A percentile compares a stretch with the other conserved stretches of the same genome.
Evolutionary conservation across 2,888 invertebrate genomes (phyloP).

Genomic region (Dryobotodes eremita): DNA sequence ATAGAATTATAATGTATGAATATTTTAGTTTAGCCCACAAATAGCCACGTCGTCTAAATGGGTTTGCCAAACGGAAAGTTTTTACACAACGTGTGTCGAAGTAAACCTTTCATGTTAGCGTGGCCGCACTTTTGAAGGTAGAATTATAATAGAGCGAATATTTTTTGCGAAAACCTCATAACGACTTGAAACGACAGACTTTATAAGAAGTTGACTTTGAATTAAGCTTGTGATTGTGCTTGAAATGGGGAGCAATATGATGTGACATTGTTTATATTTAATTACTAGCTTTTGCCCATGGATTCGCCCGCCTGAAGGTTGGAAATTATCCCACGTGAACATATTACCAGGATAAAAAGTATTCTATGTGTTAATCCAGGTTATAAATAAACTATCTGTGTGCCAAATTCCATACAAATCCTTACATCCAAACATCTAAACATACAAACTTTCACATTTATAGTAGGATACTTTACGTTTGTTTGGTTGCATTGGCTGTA

Average conservation of each 20-base stretch:
- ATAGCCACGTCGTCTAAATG: slow-evolving; percentile 53
- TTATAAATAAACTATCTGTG: too few relatives aligned
- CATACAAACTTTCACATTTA: too few relatives aligned
- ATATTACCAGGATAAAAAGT: too few relatives aligned
- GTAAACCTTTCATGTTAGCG: slow-evolving; percentile 58
- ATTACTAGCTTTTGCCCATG: not conserved
- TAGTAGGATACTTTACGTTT: not conserved
- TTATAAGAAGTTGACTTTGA: slow-evolving; percentile 33
- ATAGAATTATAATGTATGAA: slow-evolving; percentile 62
- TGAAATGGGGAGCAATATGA: not conserved
- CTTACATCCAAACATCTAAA: too few relatives aligned
- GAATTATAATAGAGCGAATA: slow-evolving; percentile 44
- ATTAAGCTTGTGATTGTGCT: slow-evolving; percentile 27
- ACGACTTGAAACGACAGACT: slow-evolving; percentile 42
- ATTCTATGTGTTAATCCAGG: too few relatives aligned
- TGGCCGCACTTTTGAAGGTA: slow-evolving; percentile 45
- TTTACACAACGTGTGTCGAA: slow-evolving; percentile 50
- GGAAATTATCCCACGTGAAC: too few relatives aligned
- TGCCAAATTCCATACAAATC: too few relatives aligned
- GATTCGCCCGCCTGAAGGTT: too few relatives aligned
- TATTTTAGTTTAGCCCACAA: slow-evolving; percentile 54
- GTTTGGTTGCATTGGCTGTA: not conserved
- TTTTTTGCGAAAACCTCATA: slow-evolving; percentile 49
- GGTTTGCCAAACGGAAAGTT: slow-evolving; percentile 57
- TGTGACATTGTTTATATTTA: slow-evolving; percentile 5